phyloP scores from a whole-genome alignment of 1,140 invertebrate genomes.

The Stegodyphus dumicola region DNA sequence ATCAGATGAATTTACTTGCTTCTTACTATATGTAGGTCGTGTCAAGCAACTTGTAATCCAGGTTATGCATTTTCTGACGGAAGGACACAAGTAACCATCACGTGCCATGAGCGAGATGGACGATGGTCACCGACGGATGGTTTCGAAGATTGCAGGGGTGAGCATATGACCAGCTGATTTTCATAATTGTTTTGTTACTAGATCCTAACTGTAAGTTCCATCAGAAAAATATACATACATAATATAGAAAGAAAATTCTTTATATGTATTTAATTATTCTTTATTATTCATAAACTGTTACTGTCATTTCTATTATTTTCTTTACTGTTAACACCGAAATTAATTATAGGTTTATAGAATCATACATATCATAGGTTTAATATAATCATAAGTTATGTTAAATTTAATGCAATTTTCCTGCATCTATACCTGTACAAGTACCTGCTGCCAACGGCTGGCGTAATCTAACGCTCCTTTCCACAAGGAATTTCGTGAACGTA shows the following conservation, averaged over 20 bases:
- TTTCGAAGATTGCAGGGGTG: constrained; percentile 24
- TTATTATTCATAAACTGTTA: not conserved
- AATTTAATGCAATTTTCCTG: no score
- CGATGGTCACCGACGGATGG: not conserved
- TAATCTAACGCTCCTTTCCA: no score
- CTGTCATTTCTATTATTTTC: no score
- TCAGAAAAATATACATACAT: not conserved
- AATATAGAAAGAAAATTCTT: not conserved
- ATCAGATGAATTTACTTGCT: not conserved
- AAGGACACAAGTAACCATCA: constrained; percentile 73
- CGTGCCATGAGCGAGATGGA: constrained; percentile 1
- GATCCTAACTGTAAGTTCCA: not conserved
- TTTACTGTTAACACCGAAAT: not conserved
- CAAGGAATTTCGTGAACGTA: no score
- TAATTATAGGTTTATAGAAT: not conserved
- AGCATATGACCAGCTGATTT: not conserved
- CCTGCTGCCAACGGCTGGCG: no score
- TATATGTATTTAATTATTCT: not conserved
- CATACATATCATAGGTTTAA: not conserved
- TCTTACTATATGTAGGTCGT: constrained; percentile 64
- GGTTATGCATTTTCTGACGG: constrained; percentile 78
- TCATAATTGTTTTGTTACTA: not conserved
- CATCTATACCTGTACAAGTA: no score
- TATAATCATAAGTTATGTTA: no score
- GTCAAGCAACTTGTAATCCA: constrained; percentile 74